These are phyloP conservation scores for Magallana ariakensis DNA, from an alignment of 1,140 invertebrate genomes.

Conservation along the genomic window DNA sequence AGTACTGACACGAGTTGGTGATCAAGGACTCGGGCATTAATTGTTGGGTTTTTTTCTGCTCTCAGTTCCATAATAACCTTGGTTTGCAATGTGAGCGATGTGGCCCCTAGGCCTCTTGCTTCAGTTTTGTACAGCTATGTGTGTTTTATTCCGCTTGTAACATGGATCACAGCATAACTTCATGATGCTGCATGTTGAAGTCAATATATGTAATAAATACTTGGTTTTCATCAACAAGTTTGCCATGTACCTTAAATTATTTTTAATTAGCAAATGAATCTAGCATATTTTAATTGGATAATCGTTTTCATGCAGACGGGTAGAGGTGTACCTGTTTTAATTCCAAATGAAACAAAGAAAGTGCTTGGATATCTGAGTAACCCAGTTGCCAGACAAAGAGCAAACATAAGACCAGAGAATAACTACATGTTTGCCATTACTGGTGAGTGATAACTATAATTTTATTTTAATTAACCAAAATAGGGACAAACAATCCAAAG, in stretches of 20 bases:
- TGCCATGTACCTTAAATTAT: background rate
- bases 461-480: too few species aligned
- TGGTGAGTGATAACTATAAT: background rate
- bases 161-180: too few species aligned
- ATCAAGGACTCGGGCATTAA: too few species aligned
- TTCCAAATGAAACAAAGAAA: constrained; percentile 40
- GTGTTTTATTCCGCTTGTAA: too few species aligned
- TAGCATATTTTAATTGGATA: background rate
- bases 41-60: too few species aligned
- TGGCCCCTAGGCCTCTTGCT: too few species aligned
- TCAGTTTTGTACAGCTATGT: too few species aligned
- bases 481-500: too few species aligned
- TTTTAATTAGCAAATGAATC: background rate
- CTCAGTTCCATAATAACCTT: too few species aligned
- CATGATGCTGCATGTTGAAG: background rate
- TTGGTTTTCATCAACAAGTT: background rate
- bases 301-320: constrained; percentile 33
- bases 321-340: constrained; percentile 40
- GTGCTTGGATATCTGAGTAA: constrained; percentile 32
- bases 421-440: constrained; percentile 45
- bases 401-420: constrained; percentile 19
- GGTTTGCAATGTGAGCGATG: too few species aligned
- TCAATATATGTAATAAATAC: background rate
- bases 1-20: too few species aligned
- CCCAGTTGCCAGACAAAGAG: constrained; percentile 6